Percentiles rank a stretch among this genome's conserved stretches.
phyloP scores from a whole-genome alignment of 2,797 vertebrate species.

The Poecilia velifera region DNA sequence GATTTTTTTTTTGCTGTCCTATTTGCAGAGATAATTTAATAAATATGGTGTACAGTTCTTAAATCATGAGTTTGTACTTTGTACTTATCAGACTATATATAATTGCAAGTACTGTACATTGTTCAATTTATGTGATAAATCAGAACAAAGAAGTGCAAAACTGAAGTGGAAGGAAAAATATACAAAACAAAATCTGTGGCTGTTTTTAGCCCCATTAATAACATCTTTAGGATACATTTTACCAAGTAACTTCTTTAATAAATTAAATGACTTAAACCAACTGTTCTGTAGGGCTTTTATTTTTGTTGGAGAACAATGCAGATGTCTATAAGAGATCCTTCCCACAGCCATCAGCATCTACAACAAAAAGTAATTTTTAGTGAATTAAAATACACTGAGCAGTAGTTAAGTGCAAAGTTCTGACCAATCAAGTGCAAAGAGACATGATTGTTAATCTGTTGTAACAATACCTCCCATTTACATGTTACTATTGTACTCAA shows the following conservation, averaged over 20 bases:
- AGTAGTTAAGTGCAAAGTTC: neutral
- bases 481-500: neutral
- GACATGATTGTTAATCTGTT: neutral
- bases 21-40: conserved; percentile 61
- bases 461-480: neutral
- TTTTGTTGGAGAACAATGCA: neutral
- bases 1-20: conserved; percentile 33
- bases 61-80: conserved; percentile 24
- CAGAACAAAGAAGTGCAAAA: neutral
- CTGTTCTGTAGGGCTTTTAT: neutral
- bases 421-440: too few relatives aligned
- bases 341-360: neutral
- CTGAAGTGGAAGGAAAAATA: neutral
- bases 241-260: neutral
- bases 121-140: neutral
- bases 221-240: neutral
- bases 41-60: conserved; percentile 72
- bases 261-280: neutral
- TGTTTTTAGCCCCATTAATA: neutral
- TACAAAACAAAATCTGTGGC: too few relatives aligned
- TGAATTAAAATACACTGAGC: neutral
- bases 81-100: conserved; percentile 1
- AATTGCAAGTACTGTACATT: neutral
- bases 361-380: neutral
- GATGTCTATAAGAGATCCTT: neutral